Percentiles rank a stretch among this genome's conserved stretches.
These are phyloP conservation scores for Hipposideros larvatus DNA, from an alignment of 2,797 vertebrate genomes.

Conservation along the genomic window DNA sequence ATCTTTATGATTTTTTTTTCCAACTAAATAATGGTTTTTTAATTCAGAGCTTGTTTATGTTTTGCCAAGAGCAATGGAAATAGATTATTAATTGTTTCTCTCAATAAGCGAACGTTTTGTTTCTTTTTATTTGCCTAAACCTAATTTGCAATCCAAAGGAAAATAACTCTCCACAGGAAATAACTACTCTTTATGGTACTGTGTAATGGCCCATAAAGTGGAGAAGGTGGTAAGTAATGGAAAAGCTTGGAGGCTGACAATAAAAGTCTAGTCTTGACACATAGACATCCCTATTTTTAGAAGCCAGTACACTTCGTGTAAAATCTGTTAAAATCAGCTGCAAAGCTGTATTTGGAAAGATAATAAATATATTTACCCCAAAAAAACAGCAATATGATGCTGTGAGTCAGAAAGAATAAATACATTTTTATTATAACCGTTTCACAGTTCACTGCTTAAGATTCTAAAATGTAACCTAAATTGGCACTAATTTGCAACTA, in stretches of 20 bases:
- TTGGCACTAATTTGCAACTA: conserved; percentile 52
- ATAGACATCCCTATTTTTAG: neutral
- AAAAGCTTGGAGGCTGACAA: neutral
- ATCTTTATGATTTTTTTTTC: neutral
- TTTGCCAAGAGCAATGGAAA: conserved; percentile 51
- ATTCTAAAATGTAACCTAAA: conserved; percentile 59
- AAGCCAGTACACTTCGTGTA: neutral
- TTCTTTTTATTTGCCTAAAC: conserved; percentile 57
- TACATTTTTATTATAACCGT: conserved; percentile 53
- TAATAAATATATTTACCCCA: conserved; percentile 8
- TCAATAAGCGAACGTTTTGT: neutral
- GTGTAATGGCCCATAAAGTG: too few species aligned
- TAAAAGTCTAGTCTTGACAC: neutral
- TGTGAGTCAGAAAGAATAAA: conserved; percentile 60
- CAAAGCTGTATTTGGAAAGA: conserved; percentile 21
- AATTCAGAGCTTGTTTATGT: neutral
- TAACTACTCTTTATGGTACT: neutral
- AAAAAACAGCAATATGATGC: neutral
- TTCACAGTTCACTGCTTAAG: conserved; percentile 55
- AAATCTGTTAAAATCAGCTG: conserved; percentile 46
- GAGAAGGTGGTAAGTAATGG: neutral
- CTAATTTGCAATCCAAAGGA: neutral
- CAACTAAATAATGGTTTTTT: neutral
- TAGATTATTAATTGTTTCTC: neutral
- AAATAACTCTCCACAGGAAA: conserved; percentile 49